Conservation (phyloP, 2,113 vertebrate species). For the Eidolon helvum region DNA sequence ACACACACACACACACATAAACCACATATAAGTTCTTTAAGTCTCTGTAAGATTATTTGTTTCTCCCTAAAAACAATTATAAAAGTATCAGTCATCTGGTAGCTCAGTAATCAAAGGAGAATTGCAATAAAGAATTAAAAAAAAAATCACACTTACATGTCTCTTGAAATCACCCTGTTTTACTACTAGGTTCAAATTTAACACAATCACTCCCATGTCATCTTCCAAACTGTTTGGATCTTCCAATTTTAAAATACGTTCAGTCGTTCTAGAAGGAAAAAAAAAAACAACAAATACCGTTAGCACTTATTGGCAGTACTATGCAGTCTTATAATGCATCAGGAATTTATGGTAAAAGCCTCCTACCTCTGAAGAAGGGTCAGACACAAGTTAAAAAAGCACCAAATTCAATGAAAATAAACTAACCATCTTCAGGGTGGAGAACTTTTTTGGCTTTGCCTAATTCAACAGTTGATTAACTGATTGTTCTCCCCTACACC, state of each 20-base stretch:
- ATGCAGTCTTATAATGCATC: fast-evolving
- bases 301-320: not conserved
- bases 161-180: slow-evolving; percentile 92
- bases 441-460: not conserved
- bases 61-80: not conserved
- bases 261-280: slow-evolving; percentile 83
- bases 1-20: no score
- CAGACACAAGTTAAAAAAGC: not conserved
- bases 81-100: not conserved
- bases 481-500: not conserved
- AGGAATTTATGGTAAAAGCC: not conserved
- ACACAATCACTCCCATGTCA: slow-evolving; percentile 93
- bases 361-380: not conserved
- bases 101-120: not conserved
- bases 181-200: slow-evolving; percentile 89
- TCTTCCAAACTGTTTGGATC: slow-evolving; percentile 94
- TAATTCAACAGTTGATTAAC: not conserved
- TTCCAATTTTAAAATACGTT: slow-evolving; percentile 88
- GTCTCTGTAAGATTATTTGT: not conserved
- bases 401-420: not conserved
- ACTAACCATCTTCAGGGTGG: not conserved
- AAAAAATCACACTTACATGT: slow-evolving; percentile 83
- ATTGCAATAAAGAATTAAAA: not conserved
- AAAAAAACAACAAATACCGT: not conserved
- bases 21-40: not conserved